These are phyloP conservation scores for Lerema accius DNA, from an alignment of 1,140 invertebrate genomes.

Conservation along the genomic window DNA sequence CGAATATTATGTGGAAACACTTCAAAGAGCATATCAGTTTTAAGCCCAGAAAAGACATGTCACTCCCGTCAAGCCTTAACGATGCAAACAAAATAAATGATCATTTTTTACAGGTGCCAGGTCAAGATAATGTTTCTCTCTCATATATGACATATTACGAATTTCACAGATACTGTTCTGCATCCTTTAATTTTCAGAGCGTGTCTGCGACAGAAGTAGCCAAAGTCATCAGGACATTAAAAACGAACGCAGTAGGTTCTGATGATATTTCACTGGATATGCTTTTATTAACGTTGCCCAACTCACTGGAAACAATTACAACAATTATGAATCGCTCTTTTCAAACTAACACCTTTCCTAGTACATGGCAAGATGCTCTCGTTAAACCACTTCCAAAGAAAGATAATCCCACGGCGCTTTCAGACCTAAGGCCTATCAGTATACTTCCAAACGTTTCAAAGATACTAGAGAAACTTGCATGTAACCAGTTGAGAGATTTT, in stretches of 20 bases:
- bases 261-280: slow-evolving; percentile 40
- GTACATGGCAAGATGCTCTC: slow-evolving; percentile 3
- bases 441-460: neutral
- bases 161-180: neutral
- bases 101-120: slow-evolving; percentile 36
- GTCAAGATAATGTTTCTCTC: slow-evolving; percentile 3
- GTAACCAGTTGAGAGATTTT: neutral
- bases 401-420: neutral
- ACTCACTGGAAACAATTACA: neutral
- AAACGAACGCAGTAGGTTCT: slow-evolving; percentile 29
- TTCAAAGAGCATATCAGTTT: slow-evolving; percentile 5
- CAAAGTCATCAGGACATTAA: slow-evolving; percentile 28
- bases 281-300: neutral
- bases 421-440: slow-evolving; percentile 7
- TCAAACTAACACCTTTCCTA: neutral
- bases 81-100: slow-evolving; percentile 32
- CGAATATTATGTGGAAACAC: slow-evolving; percentile 7
- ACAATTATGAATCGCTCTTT: neutral
- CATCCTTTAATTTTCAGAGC: slow-evolving; percentile 10
- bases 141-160: slow-evolving; percentile 11
- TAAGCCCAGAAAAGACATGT: neutral
- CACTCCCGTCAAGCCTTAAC: neutral
- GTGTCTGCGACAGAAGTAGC: slow-evolving; percentile 8
- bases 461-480: slow-evolving; percentile 12
- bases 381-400: slow-evolving; percentile 1